phyloP scores from a whole-genome alignment of 1,140 invertebrate genomes.

The Papilio aristodemus region DNA sequence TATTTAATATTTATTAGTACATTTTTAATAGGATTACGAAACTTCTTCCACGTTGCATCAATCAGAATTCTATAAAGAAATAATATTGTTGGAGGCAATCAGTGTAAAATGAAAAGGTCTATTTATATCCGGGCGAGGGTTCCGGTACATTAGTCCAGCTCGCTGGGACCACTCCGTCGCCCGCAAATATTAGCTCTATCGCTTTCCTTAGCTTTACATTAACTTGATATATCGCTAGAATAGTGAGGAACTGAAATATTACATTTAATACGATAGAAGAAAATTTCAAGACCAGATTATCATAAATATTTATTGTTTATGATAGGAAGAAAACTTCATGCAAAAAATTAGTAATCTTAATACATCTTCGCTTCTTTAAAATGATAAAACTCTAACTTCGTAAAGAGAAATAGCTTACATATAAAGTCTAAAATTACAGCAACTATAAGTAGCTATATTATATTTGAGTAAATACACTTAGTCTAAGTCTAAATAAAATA shows the following conservation, averaged over 20 bases:
- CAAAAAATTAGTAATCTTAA: too few relatives aligned
- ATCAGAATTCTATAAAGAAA: slow-evolving; percentile 28
- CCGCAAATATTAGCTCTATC: slow-evolving; percentile 62
- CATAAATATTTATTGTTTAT: not conserved
- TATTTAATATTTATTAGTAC: too few relatives aligned
- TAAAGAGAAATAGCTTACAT: too few relatives aligned
- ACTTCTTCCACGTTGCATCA: too few relatives aligned
- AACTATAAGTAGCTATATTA: too few relatives aligned
- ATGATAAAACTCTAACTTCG: too few relatives aligned
- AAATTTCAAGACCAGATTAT: not conserved
- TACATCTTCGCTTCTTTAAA: too few relatives aligned
- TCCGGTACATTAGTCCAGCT: slow-evolving; percentile 48
- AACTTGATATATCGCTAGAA: slow-evolving; percentile 3
- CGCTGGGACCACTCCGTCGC: slow-evolving; percentile 41
- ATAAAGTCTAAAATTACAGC: too few relatives aligned
- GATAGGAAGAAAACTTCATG: too few relatives aligned
- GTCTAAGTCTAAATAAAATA: too few relatives aligned
- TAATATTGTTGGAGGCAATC: slow-evolving; percentile 39
- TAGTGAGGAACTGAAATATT: not conserved
- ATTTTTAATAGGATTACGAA: too few relatives aligned
- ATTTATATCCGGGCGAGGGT: slow-evolving; percentile 47
- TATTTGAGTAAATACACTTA: too few relatives aligned
- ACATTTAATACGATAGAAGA: not conserved
- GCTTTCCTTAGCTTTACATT: slow-evolving; percentile 26
- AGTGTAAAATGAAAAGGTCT: slow-evolving; percentile 37